Percentiles rank a stretch among this genome's conserved stretches.
These are phyloP conservation scores for Piliocolobus tephrosceles DNA, from an alignment of 2,113 vertebrate species.

Conservation along the genomic window DNA sequence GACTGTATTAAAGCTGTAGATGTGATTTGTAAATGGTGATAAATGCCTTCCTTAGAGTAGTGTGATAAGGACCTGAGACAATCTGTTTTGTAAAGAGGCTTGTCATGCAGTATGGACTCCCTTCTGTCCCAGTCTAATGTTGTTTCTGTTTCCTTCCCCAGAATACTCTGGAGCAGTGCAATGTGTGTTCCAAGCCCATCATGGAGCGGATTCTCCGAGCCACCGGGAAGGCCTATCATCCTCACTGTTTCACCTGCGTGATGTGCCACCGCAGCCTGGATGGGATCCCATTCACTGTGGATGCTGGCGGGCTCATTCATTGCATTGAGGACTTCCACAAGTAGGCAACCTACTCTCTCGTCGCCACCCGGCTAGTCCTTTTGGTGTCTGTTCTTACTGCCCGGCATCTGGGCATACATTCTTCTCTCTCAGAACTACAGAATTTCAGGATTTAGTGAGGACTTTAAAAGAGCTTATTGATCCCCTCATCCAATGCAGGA, in stretches of 20 bases:
- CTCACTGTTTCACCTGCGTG: conserved; percentile 98
- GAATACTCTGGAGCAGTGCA: conserved; percentile 98
- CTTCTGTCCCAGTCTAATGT: background rate
- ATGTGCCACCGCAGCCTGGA: conserved; percentile 97
- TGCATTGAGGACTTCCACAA: conserved; percentile 99
- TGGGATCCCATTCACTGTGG: conserved; percentile 98
- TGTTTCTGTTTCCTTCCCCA: conserved; percentile 78
- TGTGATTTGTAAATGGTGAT: background rate
- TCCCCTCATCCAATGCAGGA: background rate
- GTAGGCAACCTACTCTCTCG: conserved; percentile 79
- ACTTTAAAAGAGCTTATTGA: background rate
- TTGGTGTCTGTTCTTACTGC: background rate
- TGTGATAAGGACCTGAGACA: background rate
- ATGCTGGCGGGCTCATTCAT: conserved; percentile 96
- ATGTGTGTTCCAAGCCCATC: conserved; percentile 95
- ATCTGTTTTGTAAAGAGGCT: background rate
- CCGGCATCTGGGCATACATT: background rate
- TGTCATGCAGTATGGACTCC: accelerated
- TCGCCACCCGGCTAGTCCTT: background rate
- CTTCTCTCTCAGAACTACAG: background rate
- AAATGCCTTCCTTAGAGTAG: no score
- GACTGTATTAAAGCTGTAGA: background rate
- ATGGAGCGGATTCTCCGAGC: conserved; percentile 98
- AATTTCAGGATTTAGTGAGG: background rate
- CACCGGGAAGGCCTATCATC: conserved; percentile 98